Percentiles rank a stretch among this genome's conserved stretches.
Evolutionary conservation across 2,797 vertebrate genomes (phyloP).

Genomic region (Gila robusta): DNA sequence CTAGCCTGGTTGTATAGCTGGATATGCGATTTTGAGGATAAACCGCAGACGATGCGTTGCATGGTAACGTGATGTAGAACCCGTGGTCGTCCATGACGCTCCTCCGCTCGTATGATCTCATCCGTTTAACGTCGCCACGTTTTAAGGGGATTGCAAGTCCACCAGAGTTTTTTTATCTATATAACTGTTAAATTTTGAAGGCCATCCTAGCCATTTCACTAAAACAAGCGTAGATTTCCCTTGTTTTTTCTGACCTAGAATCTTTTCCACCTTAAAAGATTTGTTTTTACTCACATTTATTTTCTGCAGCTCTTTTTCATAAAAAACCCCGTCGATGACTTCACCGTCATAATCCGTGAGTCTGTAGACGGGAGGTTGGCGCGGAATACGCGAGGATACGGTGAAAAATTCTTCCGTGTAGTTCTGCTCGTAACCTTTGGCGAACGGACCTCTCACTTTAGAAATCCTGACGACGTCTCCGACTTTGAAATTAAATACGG

Average conservation of each 20-base stretch:
- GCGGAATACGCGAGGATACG: background rate
- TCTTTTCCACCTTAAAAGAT: no score
- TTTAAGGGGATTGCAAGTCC: background rate
- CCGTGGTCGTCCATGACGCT: no score
- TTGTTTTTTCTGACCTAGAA: no score
- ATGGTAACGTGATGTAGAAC: no score
- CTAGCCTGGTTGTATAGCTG: no score
- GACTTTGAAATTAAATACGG: background rate
- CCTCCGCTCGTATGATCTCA: no score
- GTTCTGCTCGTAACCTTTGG: slow-evolving; percentile 13
- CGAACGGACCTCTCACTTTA: slow-evolving; percentile 53
- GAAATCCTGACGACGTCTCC: slow-evolving; percentile 6
- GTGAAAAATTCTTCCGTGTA: slow-evolving; percentile 27
- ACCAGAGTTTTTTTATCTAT: background rate
- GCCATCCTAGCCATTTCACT: background rate
- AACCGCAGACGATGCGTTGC: no score
- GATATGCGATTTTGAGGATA: no score
- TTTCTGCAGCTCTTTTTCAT: background rate
- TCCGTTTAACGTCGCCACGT: accelerated
- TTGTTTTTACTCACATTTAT: no score
- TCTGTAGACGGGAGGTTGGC: background rate
- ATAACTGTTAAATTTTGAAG: background rate
- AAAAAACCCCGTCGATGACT: no score
- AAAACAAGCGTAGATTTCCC: no score
- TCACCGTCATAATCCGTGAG: slow-evolving; percentile 1